Percentiles rank a stretch among this genome's conserved stretches.
Evolutionary conservation across 2,888 invertebrate genomes (phyloP).

Genomic region (Rhopalosiphum nymphaeae): DNA sequence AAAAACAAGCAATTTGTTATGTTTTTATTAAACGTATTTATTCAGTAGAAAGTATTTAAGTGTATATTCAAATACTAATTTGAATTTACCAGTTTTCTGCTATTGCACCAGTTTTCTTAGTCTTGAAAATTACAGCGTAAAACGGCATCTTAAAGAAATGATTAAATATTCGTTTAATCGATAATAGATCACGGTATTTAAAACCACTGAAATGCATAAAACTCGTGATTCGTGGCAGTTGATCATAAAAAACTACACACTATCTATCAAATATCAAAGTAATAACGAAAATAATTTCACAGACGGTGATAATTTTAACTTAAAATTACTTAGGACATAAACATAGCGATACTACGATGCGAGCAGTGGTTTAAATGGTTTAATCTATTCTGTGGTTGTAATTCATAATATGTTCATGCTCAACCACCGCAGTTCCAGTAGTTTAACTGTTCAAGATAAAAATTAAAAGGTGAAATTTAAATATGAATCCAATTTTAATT

Average conservation of each 20-base stretch:
- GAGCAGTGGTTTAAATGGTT: too few relatives aligned
- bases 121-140: slow-evolving; percentile 16
- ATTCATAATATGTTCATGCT: too few relatives aligned
- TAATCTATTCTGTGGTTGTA: too few relatives aligned
- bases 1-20: not conserved
- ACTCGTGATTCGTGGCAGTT: not conserved
- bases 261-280: not conserved
- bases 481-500: too few relatives aligned
- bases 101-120: not conserved
- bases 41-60: not conserved
- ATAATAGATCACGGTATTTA: not conserved
- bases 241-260: not conserved
- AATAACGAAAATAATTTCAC: not conserved
- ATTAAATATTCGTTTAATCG: not conserved
- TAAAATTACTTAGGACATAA: not conserved
- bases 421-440: too few relatives aligned
- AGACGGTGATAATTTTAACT: not conserved
- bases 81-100: slow-evolving; percentile 29
- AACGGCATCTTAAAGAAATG: slow-evolving; percentile 21
- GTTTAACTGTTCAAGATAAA: too few relatives aligned
- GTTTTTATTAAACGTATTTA: not conserved
- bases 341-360: too few relatives aligned
- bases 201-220: slow-evolving; percentile 21
- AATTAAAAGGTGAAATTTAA: too few relatives aligned
- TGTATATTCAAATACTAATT: not conserved